Percentiles rank a stretch among this genome's conserved stretches.
Conservation (phyloP, 2,888 invertebrate genomes). For the Scaptomyza cyrtandrae region DNA sequence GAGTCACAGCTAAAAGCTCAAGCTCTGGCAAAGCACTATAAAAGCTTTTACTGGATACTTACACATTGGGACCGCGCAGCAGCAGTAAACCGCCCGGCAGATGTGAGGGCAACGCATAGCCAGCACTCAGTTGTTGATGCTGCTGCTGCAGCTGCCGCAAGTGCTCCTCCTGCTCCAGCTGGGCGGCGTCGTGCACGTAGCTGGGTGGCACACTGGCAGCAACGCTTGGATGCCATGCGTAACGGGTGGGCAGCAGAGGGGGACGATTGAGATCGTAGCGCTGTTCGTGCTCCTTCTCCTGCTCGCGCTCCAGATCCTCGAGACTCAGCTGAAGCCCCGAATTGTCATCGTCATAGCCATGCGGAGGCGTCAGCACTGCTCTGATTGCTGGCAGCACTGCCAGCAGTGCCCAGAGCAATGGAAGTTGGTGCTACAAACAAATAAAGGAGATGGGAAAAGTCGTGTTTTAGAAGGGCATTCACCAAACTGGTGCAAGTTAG, state of each 20-base stretch:
- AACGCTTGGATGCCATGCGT: constrained; percentile 66
- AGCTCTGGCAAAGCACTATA: constrained; percentile 32
- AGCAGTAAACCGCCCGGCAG: constrained; percentile 41
- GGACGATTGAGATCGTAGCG: constrained; percentile 56
- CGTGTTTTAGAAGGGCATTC: constrained; percentile 35
- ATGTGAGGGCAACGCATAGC: constrained; percentile 63
- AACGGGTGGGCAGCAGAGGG: constrained; percentile 63
- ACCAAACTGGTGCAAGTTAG: constrained; percentile 14
- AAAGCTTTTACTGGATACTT: constrained; percentile 19
- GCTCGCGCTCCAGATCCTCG: constrained; percentile 90
- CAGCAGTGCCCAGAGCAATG: constrained; percentile 40
- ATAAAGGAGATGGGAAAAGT: constrained; percentile 1
- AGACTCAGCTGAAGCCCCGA: constrained; percentile 86
- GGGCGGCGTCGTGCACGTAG: constrained; percentile 63
- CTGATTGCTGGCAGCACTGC: constrained; percentile 19
- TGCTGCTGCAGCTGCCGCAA: constrained; percentile 60
- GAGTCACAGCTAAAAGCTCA: neutral
- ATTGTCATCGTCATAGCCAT: constrained; percentile 70
- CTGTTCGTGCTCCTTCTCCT: constrained; percentile 86
- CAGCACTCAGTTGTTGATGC: constrained; percentile 65
- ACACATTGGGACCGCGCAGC: constrained; percentile 28
- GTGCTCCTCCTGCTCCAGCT: constrained; percentile 52
- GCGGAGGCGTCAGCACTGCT: constrained; percentile 35
- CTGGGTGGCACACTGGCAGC: constrained; percentile 69
- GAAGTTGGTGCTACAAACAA: constrained; percentile 25